Evolutionary conservation across 2,888 invertebrate species (phyloP).

Genomic region (Synergus japonicus): DNA sequence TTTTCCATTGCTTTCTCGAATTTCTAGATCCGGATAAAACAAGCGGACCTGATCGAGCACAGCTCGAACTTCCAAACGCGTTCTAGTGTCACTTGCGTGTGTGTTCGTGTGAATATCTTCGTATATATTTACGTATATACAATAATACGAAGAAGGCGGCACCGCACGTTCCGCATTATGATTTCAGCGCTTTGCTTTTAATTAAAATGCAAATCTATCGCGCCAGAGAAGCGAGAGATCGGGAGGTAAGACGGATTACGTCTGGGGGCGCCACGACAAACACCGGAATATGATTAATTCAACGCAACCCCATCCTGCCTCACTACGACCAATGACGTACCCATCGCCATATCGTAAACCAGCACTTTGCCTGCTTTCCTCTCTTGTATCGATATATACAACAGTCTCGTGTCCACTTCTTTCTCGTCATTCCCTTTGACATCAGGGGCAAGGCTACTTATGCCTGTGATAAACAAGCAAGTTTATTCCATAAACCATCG

Average conservation of each 20-base stretch:
- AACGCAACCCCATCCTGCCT: slow-evolving; percentile 72
- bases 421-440: slow-evolving; percentile 8
- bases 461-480: background rate
- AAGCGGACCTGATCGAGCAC: background rate
- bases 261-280: slow-evolving; percentile 76
- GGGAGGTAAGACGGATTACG: slow-evolving; percentile 78
- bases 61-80: background rate
- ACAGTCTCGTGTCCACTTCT: slow-evolving; percentile 13
- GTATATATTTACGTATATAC: slow-evolving; percentile 49
- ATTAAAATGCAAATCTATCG: slow-evolving; percentile 82
- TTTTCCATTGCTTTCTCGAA: background rate
- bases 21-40: slow-evolving; percentile 9
- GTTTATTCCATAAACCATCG: too few species aligned
- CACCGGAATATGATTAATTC: slow-evolving; percentile 78
- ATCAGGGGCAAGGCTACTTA: background rate
- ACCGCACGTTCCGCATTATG: slow-evolving; percentile 79
- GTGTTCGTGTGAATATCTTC: slow-evolving; percentile 41
- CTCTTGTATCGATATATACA: slow-evolving; percentile 39
- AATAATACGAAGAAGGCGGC: slow-evolving; percentile 64
- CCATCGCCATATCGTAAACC: slow-evolving; percentile 52
- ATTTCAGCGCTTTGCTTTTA: slow-evolving; percentile 82
- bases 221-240: slow-evolving; percentile 66
- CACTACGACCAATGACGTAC: slow-evolving; percentile 60
- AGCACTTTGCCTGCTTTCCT: slow-evolving; percentile 51
- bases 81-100: slow-evolving; percentile 7